A percentile compares a stretch with the other conserved stretches of the same genome.
Evolutionary conservation across 1,140 invertebrate species (phyloP).

Genomic region (Drosophila arizonae): DNA sequence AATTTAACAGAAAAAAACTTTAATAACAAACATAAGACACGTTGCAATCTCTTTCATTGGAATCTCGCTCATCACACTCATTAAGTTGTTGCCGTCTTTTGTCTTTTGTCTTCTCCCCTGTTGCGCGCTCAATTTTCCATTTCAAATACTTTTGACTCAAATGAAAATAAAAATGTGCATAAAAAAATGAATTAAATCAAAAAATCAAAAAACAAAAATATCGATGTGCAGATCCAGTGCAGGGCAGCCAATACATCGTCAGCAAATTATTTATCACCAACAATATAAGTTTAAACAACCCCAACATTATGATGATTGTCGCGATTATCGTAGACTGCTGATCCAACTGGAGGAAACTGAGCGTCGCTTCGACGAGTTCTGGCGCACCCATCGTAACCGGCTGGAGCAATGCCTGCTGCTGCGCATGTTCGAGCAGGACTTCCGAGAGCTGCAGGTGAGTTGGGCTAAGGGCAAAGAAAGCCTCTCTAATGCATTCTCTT

Average conservation of each 20-base stretch:
- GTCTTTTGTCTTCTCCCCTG: conserved; percentile 57
- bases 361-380: conserved; percentile 96
- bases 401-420: conserved; percentile 94
- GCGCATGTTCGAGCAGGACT: conserved; percentile 94
- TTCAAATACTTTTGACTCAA: conserved; percentile 23
- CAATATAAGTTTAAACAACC: conserved; percentile 77
- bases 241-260: conserved; percentile 69
- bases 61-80: conserved; percentile 54
- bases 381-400: conserved; percentile 93
- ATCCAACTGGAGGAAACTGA: conserved; percentile 98
- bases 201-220: conserved; percentile 26
- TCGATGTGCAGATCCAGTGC: conserved; percentile 71
- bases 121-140: conserved; percentile 34
- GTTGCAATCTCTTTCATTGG: conserved; percentile 25
- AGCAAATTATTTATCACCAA: conserved; percentile 79
- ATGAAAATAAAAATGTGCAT: conserved; percentile 28
- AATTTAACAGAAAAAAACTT: background rate
- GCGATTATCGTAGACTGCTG: conserved; percentile 87
- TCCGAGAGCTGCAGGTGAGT: conserved; percentile 89
- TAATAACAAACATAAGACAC: background rate
- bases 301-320: conserved; percentile 80
- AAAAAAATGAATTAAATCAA: conserved; percentile 15
- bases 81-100: conserved; percentile 57
- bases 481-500: background rate
- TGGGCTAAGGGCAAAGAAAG: background rate